Conservation (phyloP, 1,140 invertebrate species). For the Rhagoletis zephyria region DNA sequence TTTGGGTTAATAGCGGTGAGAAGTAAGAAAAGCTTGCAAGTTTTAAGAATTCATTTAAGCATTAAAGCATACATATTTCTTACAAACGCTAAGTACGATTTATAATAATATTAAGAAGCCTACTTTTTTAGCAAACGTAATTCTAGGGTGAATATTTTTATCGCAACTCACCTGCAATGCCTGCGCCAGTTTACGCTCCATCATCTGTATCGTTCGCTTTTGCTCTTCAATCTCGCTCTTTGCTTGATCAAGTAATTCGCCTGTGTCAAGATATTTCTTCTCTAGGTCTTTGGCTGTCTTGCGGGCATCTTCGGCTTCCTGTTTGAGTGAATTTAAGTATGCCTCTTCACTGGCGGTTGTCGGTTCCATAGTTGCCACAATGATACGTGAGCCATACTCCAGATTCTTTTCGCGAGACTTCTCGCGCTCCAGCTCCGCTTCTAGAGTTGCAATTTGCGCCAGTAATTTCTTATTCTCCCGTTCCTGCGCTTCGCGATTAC, state of each 20-base stretch:
- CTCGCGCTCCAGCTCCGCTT: constrained; percentile 83
- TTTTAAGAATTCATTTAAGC: constrained; percentile 23
- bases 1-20: constrained; percentile 18
- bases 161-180: constrained; percentile 74
- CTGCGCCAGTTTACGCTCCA: constrained; percentile 82
- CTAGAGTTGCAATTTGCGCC: constrained; percentile 84
- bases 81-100: not conserved
- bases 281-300: constrained; percentile 86
- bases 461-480: constrained; percentile 88
- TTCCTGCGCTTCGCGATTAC: constrained; percentile 88
- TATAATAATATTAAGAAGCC: constrained; percentile 4
- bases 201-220: constrained; percentile 81
- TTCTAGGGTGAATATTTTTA: not conserved
- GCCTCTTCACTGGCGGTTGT: constrained; percentile 74
- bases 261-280: constrained; percentile 82
- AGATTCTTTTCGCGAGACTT: constrained; percentile 78
- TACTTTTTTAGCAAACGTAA: not conserved
- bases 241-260: constrained; percentile 83
- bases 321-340: constrained; percentile 80
- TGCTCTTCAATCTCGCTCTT: constrained; percentile 85
- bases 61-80: not conserved
- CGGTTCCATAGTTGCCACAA: constrained; percentile 71
- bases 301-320: constrained; percentile 83
- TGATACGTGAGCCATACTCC: constrained; percentile 74
- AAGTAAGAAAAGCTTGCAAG: constrained; percentile 38